These are phyloP conservation scores for Perizoma affinitatum DNA, from an alignment of 2,888 invertebrate genomes.

Conservation along the genomic window DNA sequence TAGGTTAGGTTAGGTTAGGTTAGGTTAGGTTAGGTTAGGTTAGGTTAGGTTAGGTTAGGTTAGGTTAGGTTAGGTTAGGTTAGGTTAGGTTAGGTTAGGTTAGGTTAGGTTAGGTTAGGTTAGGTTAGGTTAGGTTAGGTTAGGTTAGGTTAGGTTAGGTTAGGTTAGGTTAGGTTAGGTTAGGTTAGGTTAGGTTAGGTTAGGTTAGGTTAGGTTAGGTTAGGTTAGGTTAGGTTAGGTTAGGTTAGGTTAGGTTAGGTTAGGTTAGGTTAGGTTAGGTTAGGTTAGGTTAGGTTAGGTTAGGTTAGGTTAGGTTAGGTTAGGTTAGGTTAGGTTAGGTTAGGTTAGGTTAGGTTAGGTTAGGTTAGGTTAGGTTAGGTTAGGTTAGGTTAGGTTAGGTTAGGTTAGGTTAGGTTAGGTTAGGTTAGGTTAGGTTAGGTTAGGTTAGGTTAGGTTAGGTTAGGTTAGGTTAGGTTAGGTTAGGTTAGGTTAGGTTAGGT, in stretches of 20 bases:
- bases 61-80: constrained; percentile 1
- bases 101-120: constrained; percentile 1
- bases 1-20: constrained; percentile 1
- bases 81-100: constrained; percentile 1
- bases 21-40: constrained; percentile 1
- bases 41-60: constrained; percentile 1
- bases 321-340: constrained; percentile 32
- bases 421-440: constrained; percentile 35
- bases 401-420: constrained; percentile 34
- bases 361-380: constrained; percentile 34
- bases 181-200: constrained; percentile 33
- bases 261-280: constrained; percentile 28
- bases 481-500: constrained; percentile 39
- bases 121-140: constrained; percentile 1
- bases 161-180: constrained; percentile 1
- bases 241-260: constrained; percentile 36
- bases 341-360: constrained; percentile 33
- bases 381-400: constrained; percentile 34
- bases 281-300: constrained; percentile 31
- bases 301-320: constrained; percentile 31
- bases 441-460: constrained; percentile 38
- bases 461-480: constrained; percentile 40
- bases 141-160: constrained; percentile 1
- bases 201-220: constrained; percentile 36
- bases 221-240: constrained; percentile 38